Percentiles rank a stretch among this genome's conserved stretches.
Conservation (phyloP, 2,888 invertebrate genomes). For the Xanthorhoe designata region DNA sequence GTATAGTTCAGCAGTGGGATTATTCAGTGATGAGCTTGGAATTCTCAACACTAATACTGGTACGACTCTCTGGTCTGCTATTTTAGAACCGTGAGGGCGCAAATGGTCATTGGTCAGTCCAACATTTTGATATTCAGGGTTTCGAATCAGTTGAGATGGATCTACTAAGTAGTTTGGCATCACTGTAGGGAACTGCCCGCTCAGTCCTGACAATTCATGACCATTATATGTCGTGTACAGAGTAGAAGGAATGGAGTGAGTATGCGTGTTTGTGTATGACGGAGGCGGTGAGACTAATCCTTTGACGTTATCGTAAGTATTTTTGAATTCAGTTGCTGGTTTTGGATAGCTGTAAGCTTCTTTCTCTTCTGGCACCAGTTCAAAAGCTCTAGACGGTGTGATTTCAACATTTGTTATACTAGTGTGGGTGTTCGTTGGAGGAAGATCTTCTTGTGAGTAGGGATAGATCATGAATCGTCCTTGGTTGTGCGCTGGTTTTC, state of each 20-base stretch:
- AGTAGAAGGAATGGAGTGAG: constrained; percentile 59
- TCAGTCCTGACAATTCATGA: constrained; percentile 73
- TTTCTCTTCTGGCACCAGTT: constrained; percentile 70
- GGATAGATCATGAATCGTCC: constrained; percentile 88
- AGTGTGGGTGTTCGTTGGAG: constrained; percentile 60
- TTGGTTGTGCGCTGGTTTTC: constrained; percentile 74
- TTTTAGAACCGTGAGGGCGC: constrained; percentile 65
- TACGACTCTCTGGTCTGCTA: constrained; percentile 73
- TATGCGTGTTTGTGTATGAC: constrained; percentile 43
- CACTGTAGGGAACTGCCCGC: constrained; percentile 76
- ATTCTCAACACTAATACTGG: constrained; percentile 86
- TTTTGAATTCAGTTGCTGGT: constrained; percentile 62
- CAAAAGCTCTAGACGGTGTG: constrained; percentile 85
- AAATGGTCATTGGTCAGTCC: constrained; percentile 80
- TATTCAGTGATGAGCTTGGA: constrained; percentile 83
- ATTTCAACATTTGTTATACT: constrained; percentile 80
- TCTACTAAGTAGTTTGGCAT: constrained; percentile 81
- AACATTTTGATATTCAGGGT: constrained; percentile 80
- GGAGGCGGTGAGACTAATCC: constrained; percentile 59
- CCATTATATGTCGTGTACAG: constrained; percentile 81
- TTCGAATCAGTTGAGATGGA: constrained; percentile 72
- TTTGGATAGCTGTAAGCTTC: constrained; percentile 68
- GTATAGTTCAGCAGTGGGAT: constrained; percentile 82
- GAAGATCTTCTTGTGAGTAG: constrained; percentile 89
- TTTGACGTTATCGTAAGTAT: constrained; percentile 58